These are phyloP conservation scores for Pollachius pollachius DNA, from an alignment of 2,113 vertebrate species.

Conservation along the genomic window DNA sequence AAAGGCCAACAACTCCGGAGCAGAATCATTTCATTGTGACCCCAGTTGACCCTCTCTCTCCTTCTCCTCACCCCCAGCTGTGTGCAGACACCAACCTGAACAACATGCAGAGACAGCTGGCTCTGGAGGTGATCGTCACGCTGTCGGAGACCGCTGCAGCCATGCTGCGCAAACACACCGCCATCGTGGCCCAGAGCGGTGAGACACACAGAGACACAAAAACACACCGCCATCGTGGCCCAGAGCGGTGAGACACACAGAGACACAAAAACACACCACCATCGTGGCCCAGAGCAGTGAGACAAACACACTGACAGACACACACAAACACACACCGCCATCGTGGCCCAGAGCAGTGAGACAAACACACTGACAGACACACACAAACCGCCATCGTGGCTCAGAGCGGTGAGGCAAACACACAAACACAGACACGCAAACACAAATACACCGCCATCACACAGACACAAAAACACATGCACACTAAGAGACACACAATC, in stretches of 20 bases:
- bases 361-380: too few relatives aligned
- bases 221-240: too few relatives aligned
- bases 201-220: too few relatives aligned
- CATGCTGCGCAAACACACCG: constrained; percentile 95
- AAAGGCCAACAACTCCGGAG: too few relatives aligned
- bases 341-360: constrained; percentile 78
- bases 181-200: constrained; percentile 81
- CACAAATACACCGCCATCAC: too few relatives aligned
- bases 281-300: constrained; percentile 94
- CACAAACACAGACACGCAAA: too few relatives aligned
- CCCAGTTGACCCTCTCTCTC: background rate
- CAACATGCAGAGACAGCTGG: constrained; percentile 96
- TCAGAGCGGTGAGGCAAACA: constrained; percentile 73
- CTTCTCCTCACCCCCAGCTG: constrained; percentile 10
- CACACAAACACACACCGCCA: constrained; percentile 75
- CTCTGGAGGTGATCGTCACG: constrained; percentile 94
- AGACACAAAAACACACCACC: too few relatives aligned
- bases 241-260: too few relatives aligned
- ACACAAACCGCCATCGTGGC: too few relatives aligned
- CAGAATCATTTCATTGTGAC: background rate
- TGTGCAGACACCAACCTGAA: constrained; percentile 82
- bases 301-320: constrained; percentile 24
- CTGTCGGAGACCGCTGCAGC: constrained; percentile 95
- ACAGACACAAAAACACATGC: too few relatives aligned
- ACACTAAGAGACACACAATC: too few relatives aligned